Percentiles rank a stretch among this genome's conserved stretches.
Conservation (phyloP, 2,888 invertebrate genomes). For the Synergus gifuensis region DNA sequence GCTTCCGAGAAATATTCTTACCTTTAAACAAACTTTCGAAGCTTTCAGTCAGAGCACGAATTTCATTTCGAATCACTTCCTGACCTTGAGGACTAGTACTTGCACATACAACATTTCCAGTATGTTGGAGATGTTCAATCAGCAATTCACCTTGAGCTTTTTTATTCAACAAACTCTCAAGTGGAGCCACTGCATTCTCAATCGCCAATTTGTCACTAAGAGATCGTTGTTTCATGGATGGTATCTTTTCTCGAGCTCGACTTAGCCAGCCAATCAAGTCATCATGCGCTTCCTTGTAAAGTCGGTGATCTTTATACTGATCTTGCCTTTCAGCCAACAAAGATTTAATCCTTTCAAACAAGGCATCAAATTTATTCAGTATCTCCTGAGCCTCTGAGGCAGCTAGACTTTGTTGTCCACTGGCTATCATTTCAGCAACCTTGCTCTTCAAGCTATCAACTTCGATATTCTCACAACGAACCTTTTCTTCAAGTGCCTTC, state of each 20-base stretch:
- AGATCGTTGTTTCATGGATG: conserved; percentile 90
- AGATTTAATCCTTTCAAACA: conserved; percentile 86
- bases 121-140: conserved; percentile 91
- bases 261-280: conserved; percentile 93
- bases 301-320: conserved; percentile 91
- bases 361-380: conserved; percentile 87
- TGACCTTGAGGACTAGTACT: conserved; percentile 91
- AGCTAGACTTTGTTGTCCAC: conserved; percentile 90
- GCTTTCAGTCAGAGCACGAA: conserved; percentile 90
- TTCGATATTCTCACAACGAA: conserved; percentile 93
- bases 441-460: conserved; percentile 92
- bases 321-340: conserved; percentile 88
- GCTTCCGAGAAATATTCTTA: conserved; percentile 58
- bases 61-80: conserved; percentile 89
- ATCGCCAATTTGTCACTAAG: conserved; percentile 92
- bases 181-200: conserved; percentile 92
- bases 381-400: conserved; percentile 92
- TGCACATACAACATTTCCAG: conserved; percentile 91
- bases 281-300: conserved; percentile 95
- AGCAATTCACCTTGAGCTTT: conserved; percentile 94
- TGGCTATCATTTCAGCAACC: conserved; percentile 90
- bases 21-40: conserved; percentile 90
- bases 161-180: conserved; percentile 91
- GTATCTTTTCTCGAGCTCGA: conserved; percentile 92
- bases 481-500: conserved; percentile 91